Evolutionary conservation across 2,888 invertebrate species (phyloP).

Genomic region (Baccha elongata): DNA sequence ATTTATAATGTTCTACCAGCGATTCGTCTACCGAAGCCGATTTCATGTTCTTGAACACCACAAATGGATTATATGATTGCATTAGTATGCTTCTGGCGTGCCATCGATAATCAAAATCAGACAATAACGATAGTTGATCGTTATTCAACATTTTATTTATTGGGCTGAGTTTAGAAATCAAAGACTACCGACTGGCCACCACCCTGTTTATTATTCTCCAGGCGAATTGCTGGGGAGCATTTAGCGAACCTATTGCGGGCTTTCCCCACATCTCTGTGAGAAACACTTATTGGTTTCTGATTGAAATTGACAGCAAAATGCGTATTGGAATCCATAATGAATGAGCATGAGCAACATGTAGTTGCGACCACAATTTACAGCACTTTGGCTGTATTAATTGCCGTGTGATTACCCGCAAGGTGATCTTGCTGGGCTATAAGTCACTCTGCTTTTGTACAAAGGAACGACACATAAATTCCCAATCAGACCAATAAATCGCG

Average conservation of each 20-base stretch:
- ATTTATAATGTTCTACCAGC: constrained; percentile 56
- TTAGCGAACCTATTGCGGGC: constrained; percentile 53
- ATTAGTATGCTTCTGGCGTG: constrained; percentile 47
- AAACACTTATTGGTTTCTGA: constrained; percentile 64
- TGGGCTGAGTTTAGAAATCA: constrained; percentile 58
- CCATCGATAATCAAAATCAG: constrained; percentile 72
- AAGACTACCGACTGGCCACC: constrained; percentile 53
- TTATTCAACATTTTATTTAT: constrained; percentile 74
- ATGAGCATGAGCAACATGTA: constrained; percentile 58
- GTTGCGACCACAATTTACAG: constrained; percentile 69
- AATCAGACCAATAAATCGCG: constrained; percentile 71
- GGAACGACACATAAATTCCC: constrained; percentile 70
- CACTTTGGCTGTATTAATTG: constrained; percentile 68
- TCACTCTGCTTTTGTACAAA: constrained; percentile 61
- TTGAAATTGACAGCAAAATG: constrained; percentile 63
- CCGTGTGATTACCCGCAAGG: constrained; percentile 66
- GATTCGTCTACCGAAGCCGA: too few relatives aligned
- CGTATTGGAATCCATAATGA: constrained; percentile 55
- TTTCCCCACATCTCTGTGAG: constrained; percentile 35
- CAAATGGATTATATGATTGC: constrained; percentile 5
- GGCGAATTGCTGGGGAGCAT: constrained; percentile 46
- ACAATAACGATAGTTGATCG: constrained; percentile 69
- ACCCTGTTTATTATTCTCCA: constrained; percentile 60
- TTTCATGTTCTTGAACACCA: too few relatives aligned
- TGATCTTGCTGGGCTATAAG: constrained; percentile 64